Conservation (phyloP, 2,888 invertebrate genomes). For the Macaria notata region DNA sequence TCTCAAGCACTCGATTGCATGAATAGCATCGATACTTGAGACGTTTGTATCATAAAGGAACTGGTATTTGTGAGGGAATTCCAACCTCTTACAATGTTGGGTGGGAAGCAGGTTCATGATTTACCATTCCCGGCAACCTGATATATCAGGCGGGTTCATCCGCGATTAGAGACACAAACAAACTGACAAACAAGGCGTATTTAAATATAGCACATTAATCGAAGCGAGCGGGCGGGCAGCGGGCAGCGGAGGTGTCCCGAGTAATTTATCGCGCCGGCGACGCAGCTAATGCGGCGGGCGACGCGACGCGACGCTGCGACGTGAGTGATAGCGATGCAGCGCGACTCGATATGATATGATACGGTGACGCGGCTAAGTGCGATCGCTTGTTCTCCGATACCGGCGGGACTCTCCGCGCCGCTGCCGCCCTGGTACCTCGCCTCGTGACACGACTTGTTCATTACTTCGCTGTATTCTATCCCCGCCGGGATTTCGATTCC, state of each 20-base stretch:
- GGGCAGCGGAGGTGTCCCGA: constrained; percentile 61
- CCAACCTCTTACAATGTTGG: too few species aligned
- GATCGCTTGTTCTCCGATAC: constrained; percentile 79
- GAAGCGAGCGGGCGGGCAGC: constrained; percentile 64
- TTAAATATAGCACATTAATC: constrained; percentile 55
- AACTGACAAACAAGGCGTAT: constrained; percentile 35
- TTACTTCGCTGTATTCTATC: constrained; percentile 42
- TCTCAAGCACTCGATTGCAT: too few species aligned
- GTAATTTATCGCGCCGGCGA: constrained; percentile 75
- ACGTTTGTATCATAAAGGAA: too few species aligned
- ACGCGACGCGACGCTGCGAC: constrained; percentile 46
- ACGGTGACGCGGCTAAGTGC: constrained; percentile 76
- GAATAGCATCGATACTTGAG: too few species aligned
- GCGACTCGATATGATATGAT: constrained; percentile 61
- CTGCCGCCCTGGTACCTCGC: constrained; percentile 21
- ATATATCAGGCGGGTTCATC: constrained; percentile 15
- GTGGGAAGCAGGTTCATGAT: constrained; percentile 1
- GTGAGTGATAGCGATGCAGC: constrained; percentile 75
- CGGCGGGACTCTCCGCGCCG: constrained; percentile 44
- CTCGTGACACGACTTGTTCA: constrained; percentile 46
- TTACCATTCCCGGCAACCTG: constrained; percentile 8
- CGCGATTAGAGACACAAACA: constrained; percentile 18
- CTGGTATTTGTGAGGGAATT: too few species aligned
- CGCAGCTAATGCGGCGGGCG: constrained; percentile 72
- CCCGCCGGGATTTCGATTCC: constrained; percentile 21